Evolutionary conservation across 1,140 invertebrate species (phyloP), one percentile per base, ranked within the genome.

Genomic region (Bombus sibiricus): DNA sequence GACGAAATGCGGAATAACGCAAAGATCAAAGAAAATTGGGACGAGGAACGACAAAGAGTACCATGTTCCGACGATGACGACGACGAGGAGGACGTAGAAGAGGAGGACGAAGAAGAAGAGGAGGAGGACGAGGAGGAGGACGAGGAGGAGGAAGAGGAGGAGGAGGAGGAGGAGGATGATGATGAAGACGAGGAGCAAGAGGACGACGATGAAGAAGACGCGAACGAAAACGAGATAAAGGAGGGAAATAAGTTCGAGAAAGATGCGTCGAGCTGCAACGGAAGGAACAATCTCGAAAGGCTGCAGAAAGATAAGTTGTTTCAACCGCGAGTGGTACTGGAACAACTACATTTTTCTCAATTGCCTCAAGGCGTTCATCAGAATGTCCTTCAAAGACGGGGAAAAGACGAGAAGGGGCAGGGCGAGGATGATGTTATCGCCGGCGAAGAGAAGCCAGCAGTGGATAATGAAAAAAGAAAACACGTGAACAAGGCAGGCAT

Each of bases 251-350:
- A 15, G 69, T 57, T 71, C 43, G 62, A 87, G 80, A 86, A 88
- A 72, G 86, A 88, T 64, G 43, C 32, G 80, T 76, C n/a, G 43
- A 83, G 53, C 0, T 18, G 79, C 22, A 75, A 83, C 37, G 84
- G 71, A 25, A 82, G 91, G 92, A 81, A 59, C 13, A 84, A 86
- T 68, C 83, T 95, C 62, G 92, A 95, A 73, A 92, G 86, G 73
- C 81, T 93, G 73, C 90, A 92, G 28, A 94, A 92, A 37, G 89
- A 93, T 92, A 92, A 91, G 77, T 84, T 92, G 77, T 92, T 93
- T 39, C 95, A 93, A 57, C 95, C 94, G 5, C 91, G 94, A 86
- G 94, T 95, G 0, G 91, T 95, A n/a, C 84, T 95, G 39, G 94
- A 95, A 76, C 93, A 94, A 83, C 80, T 95, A 39, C 94, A 93